Base-by-base conservation (phyloP, 2,797 vertebrate genomes). In the Enteromius thamalakanensis region DNA sequence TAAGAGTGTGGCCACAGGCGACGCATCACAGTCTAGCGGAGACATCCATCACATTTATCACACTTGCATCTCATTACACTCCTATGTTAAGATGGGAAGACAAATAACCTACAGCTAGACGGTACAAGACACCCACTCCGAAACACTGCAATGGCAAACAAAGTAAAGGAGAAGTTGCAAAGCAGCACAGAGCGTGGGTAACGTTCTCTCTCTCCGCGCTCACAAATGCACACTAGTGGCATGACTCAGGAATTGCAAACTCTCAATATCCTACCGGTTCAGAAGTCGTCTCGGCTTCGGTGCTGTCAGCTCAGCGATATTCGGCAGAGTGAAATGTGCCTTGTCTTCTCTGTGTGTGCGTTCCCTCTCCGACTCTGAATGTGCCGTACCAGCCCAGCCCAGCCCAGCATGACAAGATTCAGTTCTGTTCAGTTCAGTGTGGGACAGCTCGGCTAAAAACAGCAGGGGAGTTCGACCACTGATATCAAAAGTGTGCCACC, bases 1-100 rank as follows among this genome's bases (percentile, higher is more conserved):
- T 37, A 79, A 81, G 83, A 85, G 81, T 47, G 37, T 49, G 72
- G 80, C 69, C 80, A 84, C 62, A 78, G 82, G 82, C 82, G 53
- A 81, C 34, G 77, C 37, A 79, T 71, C 53, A 47, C 51, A 81
- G 86, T 32, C 78, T 75, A 68, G 19, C 29, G 7, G 42, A 84
- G 58, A 40, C 75, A 78, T 83, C 40, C 53, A 78, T 78, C 82
- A 78, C 65, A 70, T 68, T 71, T 32, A 83, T 69, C 81, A 76
- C 34, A 17, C 74, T 77, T 71, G 75, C 67, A 77, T 76, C 81
- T 77, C 81, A 83, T 83, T 77, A 83, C 23, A 29, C 82, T 42
- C 34, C 62, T n/a, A 45, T 76, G 62, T 82, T 82, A 75, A 76
- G 64, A 69, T 23, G 26, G 37, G 65, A 83, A 77, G 51, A 83